Evolutionary conservation across 2,797 vertebrate genomes (phyloP), one percentile per base, ranked within the genome.

Genomic region (Anniella stebbinsi): DNA sequence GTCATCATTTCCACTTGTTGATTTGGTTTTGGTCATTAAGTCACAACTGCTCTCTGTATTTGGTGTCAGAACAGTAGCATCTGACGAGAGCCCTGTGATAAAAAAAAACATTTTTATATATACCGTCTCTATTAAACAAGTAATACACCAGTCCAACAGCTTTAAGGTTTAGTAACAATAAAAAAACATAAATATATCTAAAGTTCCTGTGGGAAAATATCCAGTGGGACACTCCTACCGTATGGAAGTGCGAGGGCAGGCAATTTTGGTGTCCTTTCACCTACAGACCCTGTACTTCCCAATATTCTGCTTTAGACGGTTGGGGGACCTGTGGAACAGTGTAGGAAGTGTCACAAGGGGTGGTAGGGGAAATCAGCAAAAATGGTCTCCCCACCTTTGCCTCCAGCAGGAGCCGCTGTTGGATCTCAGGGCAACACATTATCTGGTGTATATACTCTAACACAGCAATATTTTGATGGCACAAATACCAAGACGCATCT

Each of bases 11-110:
- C 97, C 97, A 93, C 97, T 98, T 4, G 98, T 99, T 54, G 98
- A 99, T 94, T 98, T 98, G 48, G 99, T 99, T 97, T 98, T 99
- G 89, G 98, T 98, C 97, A 98, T 98, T 96, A 99, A 97, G 91
- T 99, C 99, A 97, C 98, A 99, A 93, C 99, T 99, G 97, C 97
- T 98, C 95, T 99, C 99, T 0, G 99, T 99, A 96, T 99, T 99
- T 76, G 99, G 99, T 0, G 99, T 99, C 95, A 98, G 95, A 78
- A 98, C 97, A 23, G 98, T 99, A 1, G 98, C 97, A 87, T 99
- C 99, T 11, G 98, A 99, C 4, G 98, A 98, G 36, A 99, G 97
- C 88, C 99, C 99, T 99, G 30, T 0, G 92, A 7, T 0, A 86
- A 38, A 92, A 38, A 92, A 38, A 88, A 0, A 38, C 4, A 21